Percentiles rank a stretch among this genome's conserved stretches.
These are phyloP conservation scores for Prolemur simus DNA, from an alignment of 2,113 vertebrate species.

Conservation along the genomic window DNA sequence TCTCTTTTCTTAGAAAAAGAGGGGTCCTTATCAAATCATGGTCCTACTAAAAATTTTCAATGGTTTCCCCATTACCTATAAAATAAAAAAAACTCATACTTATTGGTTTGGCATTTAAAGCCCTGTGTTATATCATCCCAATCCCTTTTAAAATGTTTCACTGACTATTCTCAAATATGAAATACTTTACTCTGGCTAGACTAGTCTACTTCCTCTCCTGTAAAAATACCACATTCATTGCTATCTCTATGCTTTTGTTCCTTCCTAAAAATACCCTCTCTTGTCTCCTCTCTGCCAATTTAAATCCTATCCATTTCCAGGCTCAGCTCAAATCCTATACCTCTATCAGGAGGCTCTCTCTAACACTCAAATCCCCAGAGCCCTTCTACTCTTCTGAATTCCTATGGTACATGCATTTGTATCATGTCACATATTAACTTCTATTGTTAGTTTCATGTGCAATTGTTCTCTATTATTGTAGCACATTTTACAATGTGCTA, in stretches of 20 bases:
- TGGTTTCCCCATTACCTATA: neutral
- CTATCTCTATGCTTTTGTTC: neutral
- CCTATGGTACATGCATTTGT: neutral
- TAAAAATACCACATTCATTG: neutral
- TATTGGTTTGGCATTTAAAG: neutral
- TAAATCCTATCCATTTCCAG: slow-evolving; percentile 10
- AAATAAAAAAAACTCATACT: neutral
- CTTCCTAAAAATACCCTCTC: slow-evolving; percentile 3
- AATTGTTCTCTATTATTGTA: neutral
- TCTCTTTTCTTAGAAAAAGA: neutral
- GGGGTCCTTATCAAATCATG: neutral
- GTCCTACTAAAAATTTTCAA: neutral
- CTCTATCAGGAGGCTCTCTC: neutral
- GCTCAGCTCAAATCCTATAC: neutral
- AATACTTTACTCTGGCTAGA: neutral
- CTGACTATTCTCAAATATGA: neutral
- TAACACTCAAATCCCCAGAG: neutral
- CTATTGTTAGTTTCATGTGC: neutral
- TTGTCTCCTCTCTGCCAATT: neutral
- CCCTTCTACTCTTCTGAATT: neutral
- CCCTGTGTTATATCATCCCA: neutral
- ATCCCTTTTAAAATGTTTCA: neutral
- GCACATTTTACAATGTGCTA: neutral
- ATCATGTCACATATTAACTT: neutral
- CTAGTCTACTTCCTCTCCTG: neutral